A percentile compares a stretch with the other conserved stretches of the same genome.
Conservation (phyloP, 2,113 vertebrate genomes). For the Callocephalon fimbriatum region DNA sequence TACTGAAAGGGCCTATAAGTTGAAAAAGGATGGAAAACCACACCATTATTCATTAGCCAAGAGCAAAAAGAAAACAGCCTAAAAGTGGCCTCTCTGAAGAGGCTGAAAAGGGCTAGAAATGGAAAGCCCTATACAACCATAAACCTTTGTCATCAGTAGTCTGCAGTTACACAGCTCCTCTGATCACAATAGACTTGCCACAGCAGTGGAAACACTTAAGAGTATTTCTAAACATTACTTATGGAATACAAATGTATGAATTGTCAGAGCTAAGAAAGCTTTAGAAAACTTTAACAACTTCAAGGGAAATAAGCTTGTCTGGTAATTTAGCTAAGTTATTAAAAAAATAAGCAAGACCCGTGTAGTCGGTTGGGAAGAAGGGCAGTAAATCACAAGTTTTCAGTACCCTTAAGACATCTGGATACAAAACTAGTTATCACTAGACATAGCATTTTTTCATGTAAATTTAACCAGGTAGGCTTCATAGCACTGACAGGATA, state of each 20-base stretch:
- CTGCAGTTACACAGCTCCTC: background rate
- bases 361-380: background rate
- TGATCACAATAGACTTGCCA: background rate
- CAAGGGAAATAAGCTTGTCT: background rate
- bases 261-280: background rate
- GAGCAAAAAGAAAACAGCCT: background rate
- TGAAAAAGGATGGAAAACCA: background rate
- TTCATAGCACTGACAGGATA: background rate
- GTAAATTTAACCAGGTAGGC: background rate
- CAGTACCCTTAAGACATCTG: background rate
- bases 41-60: background rate
- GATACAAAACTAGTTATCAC: background rate
- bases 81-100: background rate
- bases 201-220: background rate
- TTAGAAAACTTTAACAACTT: background rate
- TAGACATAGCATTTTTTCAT: background rate
- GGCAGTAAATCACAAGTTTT: background rate
- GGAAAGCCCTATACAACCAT: background rate
- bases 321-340: background rate
- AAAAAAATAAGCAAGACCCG: background rate
- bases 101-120: background rate
- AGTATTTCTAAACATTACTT: background rate
- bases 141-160: background rate
- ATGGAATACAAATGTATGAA: background rate
- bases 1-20: background rate